Evolutionary conservation across 2,797 vertebrate genomes (phyloP).

Genomic region (Aplochiton taeniatus): DNA sequence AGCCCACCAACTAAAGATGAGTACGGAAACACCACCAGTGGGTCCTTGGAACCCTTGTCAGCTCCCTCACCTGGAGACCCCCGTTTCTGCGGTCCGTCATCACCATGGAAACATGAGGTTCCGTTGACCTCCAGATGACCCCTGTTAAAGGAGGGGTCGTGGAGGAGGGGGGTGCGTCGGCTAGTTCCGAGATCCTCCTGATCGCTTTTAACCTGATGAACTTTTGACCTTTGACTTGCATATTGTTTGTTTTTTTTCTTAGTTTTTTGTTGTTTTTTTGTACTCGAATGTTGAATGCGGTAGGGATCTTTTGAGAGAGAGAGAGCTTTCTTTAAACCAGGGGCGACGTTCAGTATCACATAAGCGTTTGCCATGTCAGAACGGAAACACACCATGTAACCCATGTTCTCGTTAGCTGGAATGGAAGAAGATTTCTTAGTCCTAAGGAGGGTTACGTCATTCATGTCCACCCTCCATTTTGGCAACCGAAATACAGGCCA

Average conservation of each 20-base stretch:
- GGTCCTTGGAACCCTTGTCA: slow-evolving; percentile 25
- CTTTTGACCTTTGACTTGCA: slow-evolving; percentile 61
- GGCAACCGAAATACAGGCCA: no score
- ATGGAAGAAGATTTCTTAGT: no score
- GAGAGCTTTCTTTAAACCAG: slow-evolving; percentile 11
- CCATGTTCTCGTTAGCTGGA: no score
- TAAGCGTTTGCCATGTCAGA: no score
- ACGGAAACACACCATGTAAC: no score
- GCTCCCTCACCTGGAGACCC: no score
- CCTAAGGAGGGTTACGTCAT: no score
- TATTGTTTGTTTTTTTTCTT: background rate
- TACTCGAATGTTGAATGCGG: slow-evolving; percentile 60
- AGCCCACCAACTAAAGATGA: slow-evolving; percentile 45
- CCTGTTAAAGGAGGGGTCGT: slow-evolving; percentile 27
- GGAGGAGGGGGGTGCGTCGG: slow-evolving; percentile 30
- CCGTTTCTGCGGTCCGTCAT: no score
- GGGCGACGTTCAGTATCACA: background rate
- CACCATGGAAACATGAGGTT: slow-evolving; percentile 29
- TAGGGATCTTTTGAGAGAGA: slow-evolving; percentile 16
- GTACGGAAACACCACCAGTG: slow-evolving; percentile 27
- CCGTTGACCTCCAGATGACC: slow-evolving; percentile 24
- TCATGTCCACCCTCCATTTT: no score
- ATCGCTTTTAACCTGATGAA: slow-evolving; percentile 60
- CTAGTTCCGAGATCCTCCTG: slow-evolving; percentile 28
- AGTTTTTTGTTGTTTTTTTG: slow-evolving; percentile 51